These are phyloP conservation scores for Drosophila flavopinicola DNA, from an alignment of 2,888 invertebrate genomes.

Conservation along the genomic window DNA sequence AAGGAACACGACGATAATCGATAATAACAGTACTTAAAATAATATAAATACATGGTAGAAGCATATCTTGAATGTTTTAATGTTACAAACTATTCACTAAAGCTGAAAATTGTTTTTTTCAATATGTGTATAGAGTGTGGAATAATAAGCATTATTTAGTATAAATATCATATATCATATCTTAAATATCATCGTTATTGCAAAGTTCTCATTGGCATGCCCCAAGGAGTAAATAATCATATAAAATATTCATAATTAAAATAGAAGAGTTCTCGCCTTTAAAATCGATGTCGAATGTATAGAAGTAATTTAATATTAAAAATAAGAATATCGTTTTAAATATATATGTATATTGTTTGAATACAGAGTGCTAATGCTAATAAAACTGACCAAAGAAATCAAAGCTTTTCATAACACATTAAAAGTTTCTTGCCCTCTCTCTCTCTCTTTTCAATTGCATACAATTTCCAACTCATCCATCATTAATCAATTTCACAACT, in stretches of 20 bases:
- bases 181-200: constrained; percentile 37
- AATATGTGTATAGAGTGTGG: constrained; percentile 3
- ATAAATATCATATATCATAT: neutral
- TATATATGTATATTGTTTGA: neutral
- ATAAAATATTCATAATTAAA: neutral
- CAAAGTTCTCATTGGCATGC: constrained; percentile 64
- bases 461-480: constrained; percentile 36
- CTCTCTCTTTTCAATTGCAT: constrained; percentile 16
- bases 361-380: neutral
- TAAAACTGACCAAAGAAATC: neutral
- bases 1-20: constrained; percentile 78
- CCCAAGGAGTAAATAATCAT: constrained; percentile 1
- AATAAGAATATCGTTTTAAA: no score
- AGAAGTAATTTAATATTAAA: neutral
- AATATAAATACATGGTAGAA: constrained; percentile 55
- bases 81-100: constrained; percentile 32
- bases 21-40: constrained; percentile 55
- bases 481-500: constrained; percentile 57
- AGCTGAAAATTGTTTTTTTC: constrained; percentile 26
- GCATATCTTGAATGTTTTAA: constrained; percentile 44
- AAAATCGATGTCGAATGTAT: neutral
- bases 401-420: constrained; percentile 14
- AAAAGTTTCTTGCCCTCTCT: constrained; percentile 4
- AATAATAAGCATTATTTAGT: constrained; percentile 16
- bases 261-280: neutral